phyloP scores from a whole-genome alignment of 2,113 vertebrate species.

The Ariopsis seemanni region DNA sequence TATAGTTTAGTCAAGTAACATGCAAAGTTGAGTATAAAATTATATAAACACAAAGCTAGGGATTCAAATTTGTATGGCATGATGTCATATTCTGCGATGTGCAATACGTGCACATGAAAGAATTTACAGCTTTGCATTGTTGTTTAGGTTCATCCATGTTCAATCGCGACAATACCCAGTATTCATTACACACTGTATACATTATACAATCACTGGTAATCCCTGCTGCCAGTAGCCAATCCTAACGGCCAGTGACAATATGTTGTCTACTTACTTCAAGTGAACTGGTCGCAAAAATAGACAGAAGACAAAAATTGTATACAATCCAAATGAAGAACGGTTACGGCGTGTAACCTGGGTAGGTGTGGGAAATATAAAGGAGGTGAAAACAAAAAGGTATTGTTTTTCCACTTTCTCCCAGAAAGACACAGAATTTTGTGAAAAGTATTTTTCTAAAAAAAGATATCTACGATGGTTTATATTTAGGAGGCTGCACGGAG shows the following conservation, averaged over 20 bases:
- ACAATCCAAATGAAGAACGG: neutral
- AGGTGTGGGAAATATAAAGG: neutral
- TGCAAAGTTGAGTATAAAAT: neutral
- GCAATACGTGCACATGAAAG: neutral
- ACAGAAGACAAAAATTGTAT: neutral
- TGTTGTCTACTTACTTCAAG: neutral
- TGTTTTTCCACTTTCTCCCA: neutral
- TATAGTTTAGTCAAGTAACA: neutral
- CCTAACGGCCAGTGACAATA: neutral
- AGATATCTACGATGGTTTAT: neutral
- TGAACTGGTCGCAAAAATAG: neutral
- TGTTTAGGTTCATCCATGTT: neutral
- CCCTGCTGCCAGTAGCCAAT: neutral
- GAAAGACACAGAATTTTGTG: too few relatives aligned
- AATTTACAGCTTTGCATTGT: neutral
- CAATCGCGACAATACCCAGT: neutral
- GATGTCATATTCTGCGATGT: neutral
- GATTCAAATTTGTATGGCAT: neutral
- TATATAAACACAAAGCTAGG: neutral
- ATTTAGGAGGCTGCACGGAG: neutral
- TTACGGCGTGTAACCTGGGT: neutral
- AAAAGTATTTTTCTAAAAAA: neutral
- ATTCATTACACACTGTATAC: neutral
- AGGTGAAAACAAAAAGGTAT: neutral
- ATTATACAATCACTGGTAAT: neutral